Conservation (phyloP, 2,888 invertebrate species). For the Tiliacea citrago region DNA sequence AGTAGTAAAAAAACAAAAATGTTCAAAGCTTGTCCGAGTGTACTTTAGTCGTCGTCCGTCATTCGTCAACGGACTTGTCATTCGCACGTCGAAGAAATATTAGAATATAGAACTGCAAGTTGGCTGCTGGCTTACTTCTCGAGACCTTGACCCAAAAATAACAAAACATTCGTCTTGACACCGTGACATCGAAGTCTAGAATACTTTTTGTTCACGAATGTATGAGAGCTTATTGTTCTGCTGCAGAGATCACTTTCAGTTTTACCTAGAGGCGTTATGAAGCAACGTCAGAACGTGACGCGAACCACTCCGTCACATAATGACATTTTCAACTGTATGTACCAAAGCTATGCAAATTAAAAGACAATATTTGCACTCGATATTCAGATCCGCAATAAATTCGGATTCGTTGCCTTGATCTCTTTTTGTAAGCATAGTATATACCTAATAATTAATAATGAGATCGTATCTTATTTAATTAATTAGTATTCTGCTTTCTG, state of each 20-base stretch:
- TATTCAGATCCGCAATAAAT: slow-evolving; percentile 42
- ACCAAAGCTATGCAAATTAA: slow-evolving; percentile 37
- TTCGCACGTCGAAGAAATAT: slow-evolving; percentile 57
- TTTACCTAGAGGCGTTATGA: slow-evolving; percentile 36
- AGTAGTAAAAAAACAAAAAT: slow-evolving; percentile 43
- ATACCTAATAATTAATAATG: slow-evolving; percentile 34
- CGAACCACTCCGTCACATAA: slow-evolving; percentile 41
- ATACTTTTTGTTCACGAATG: slow-evolving; percentile 62
- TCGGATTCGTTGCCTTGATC: slow-evolving; percentile 44
- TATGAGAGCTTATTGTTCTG: slow-evolving; percentile 58
- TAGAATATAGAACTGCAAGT: slow-evolving; percentile 66
- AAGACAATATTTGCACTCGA: slow-evolving; percentile 48
- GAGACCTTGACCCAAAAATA: slow-evolving; percentile 87
- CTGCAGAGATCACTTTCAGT: slow-evolving; percentile 57
- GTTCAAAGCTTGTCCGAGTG: slow-evolving; percentile 7
- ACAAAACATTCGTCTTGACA: slow-evolving; percentile 83
- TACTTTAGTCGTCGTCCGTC: slow-evolving; percentile 22
- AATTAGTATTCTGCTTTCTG: slow-evolving; percentile 31
- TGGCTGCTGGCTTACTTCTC: slow-evolving; percentile 73
- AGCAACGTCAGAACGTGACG: slow-evolving; percentile 51
- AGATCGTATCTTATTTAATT: slow-evolving; percentile 36
- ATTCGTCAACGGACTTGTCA: slow-evolving; percentile 53
- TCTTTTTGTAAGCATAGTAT: slow-evolving; percentile 35
- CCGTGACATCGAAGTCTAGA: slow-evolving; percentile 74
- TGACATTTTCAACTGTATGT: slow-evolving; percentile 22